Percentiles rank a stretch among this genome's conserved stretches.
Evolutionary conservation across 2,888 invertebrate genomes (phyloP).

Genomic region (Clostera curtula): DNA sequence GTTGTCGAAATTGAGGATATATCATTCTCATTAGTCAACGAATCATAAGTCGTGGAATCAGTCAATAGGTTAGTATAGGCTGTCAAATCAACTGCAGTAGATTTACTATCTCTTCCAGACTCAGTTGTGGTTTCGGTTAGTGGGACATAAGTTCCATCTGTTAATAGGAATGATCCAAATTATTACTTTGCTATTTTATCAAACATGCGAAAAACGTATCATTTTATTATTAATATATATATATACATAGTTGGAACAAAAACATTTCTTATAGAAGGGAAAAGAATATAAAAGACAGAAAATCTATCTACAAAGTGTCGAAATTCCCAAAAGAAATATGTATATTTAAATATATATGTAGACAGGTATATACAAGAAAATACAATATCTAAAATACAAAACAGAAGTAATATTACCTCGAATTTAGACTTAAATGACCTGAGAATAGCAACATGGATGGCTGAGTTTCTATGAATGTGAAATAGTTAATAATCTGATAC

Average conservation of each 20-base stretch:
- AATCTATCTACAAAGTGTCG: conserved; percentile 1
- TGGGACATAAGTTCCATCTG: conserved; percentile 69
- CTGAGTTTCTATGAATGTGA: too few relatives aligned
- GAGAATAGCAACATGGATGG: conserved; percentile 10
- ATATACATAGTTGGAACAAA: too few relatives aligned
- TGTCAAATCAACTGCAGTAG: conserved; percentile 28
- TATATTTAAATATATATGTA: conserved; percentile 16
- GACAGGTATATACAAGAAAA: conserved; percentile 11
- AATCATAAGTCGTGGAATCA: conserved; percentile 10
- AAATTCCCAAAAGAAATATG: not conserved
- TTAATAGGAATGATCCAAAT: conserved; percentile 54
- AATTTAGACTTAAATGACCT: conserved; percentile 28
- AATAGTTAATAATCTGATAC: too few relatives aligned
- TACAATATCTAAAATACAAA: conserved; percentile 9
- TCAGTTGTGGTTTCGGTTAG: conserved; percentile 60
- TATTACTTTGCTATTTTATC: conserved; percentile 10
- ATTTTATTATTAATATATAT: too few relatives aligned
- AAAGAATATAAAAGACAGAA: not conserved
- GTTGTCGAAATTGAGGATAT: too few relatives aligned
- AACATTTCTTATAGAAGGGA: not conserved
- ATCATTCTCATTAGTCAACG: too few relatives aligned
- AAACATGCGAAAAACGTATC: too few relatives aligned
- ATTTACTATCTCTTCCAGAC: conserved; percentile 34
- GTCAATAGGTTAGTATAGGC: conserved; percentile 19
- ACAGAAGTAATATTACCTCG: conserved; percentile 11